These are phyloP conservation scores for Synanceia verrucosa DNA, from an alignment of 2,797 vertebrate genomes.

Conservation along the genomic window DNA sequence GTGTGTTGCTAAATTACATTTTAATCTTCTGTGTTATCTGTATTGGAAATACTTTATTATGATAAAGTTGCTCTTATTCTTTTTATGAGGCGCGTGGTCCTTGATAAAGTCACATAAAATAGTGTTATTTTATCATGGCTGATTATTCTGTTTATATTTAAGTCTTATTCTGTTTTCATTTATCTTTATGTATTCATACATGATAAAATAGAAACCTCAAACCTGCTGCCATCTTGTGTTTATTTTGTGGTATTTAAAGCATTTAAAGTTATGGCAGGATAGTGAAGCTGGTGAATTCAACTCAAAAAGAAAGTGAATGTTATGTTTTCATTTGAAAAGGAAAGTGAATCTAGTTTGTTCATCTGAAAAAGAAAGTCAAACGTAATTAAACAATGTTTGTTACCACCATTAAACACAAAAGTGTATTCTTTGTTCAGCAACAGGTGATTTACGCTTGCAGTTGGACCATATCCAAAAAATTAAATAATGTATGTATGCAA, in stretches of 20 bases:
- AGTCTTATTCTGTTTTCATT: background rate
- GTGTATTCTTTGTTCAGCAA: background rate
- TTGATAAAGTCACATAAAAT: background rate
- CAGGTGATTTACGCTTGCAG: background rate
- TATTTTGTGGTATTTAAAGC: background rate
- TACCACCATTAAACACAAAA: no score
- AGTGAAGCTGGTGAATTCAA: background rate
- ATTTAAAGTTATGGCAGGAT: background rate
- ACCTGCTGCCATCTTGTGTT: slow-evolving; percentile 51
- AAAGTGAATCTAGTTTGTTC: background rate
- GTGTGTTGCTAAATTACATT: no score
- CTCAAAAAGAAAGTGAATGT: background rate
- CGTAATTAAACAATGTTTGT: no score
- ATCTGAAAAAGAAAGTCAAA: background rate
- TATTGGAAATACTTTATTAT: background rate
- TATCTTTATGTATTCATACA: background rate
- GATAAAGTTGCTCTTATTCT: background rate
- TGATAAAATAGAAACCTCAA: background rate
- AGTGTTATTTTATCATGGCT: background rate
- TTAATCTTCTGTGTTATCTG: background rate
- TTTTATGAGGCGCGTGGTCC: background rate
- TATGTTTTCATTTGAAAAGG: background rate
- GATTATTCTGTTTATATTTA: background rate
- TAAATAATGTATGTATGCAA: background rate
- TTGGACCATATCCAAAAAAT: background rate